Base-by-base conservation (phyloP, 2,888 invertebrate species). In the Apodemia mormo region DNA sequence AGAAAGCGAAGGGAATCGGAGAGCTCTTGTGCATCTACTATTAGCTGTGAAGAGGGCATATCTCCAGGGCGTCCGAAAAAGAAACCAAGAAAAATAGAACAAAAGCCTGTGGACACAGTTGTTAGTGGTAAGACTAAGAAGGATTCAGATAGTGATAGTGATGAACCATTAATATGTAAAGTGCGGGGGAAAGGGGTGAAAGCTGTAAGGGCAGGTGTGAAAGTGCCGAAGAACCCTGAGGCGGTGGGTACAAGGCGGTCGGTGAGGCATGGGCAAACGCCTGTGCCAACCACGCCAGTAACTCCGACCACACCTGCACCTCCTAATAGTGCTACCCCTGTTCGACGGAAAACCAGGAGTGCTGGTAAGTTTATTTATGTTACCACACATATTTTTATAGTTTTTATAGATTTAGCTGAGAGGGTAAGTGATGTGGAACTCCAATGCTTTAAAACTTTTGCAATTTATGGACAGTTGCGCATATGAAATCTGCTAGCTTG, bases 1-100 rank as follows among this genome's bases (percentile, higher is more conserved):
- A 94, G 97, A 71, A 96, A 96, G 84, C 94, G 97, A 66, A 95
- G 96, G 81, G 97, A 97, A 81, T 96, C 97, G 0, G 97, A 97
- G 79, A 96, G 96, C 85, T 96, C 95, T 61, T 94, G 94, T 74
- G 94, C 95, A 1, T 95, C 96, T 1, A 94, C 94, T 76, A 91
- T 94, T 67, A 95, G 95, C 80, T 94, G 95, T 77, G 95, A 94
- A 76, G 94, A 93, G 76, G 91, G 87, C 52, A 80, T 89, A 9
- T 88, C 89, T 14, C 88, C 88, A 22, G 88, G 86, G 66, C 80
- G 89, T 9, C 84, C 84, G 58, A 88, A 89, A 80, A 92, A 92
- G 80, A 91, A 92, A 74, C 87, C 90, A 70, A 82, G 88, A 14
- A 79, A 85, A 10, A 73, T 81, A 49, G 87, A 85, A 68, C 80